Base-by-base conservation (phyloP, 2,888 invertebrate species). In the Alentia gelatinosa region DNA sequence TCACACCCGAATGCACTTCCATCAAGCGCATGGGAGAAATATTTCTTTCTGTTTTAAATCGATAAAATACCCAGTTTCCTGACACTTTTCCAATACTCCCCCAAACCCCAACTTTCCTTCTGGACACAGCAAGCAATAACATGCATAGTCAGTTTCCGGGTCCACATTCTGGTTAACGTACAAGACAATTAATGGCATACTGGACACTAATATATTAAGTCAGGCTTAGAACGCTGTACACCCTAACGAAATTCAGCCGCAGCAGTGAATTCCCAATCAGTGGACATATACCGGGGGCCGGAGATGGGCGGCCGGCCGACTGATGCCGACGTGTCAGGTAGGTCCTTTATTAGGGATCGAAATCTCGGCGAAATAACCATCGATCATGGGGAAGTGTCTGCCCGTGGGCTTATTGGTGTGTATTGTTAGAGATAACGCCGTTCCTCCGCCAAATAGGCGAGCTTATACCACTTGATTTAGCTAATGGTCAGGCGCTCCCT, bases 381-480 rank as follows among this genome's bases (percentile, higher is more conserved):
- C 79, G 37, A 79, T 79, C 79, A 79, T n/a, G 79, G 0, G 37
- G 37, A 39, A 37, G 39, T 79, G 79, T 35, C 79, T 39, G 79
- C 37, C 79, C 4, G 79, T 19, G 23, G 79, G 79, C 79, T 79
- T 79, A 79, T 79, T 79, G 79, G 79, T 79, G 79, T 35, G 37
- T 79, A 79, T 79, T 79, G 79, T 79, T 79, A 79, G 39, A 15
- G 79, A 79, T 79, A 79, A 79, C 79, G 39, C 74, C 74, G 12
- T 35, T 35, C 33, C 33, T 4, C 37, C 79, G 23, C 79, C 79
- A 79, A 79, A 79, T 79, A 79, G 79, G 79, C 79, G 37, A 15
- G 79, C 79, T 79, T 79, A 79, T 79, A 79, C 9, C 79, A 79
- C 79, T 79, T 79, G 79, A 79, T 79, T 79, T 79, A 39, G 79